These are phyloP conservation scores for Caenorhabditis sp. DNA, from an alignment of 2,888 invertebrate species.

Conservation along the genomic window DNA sequence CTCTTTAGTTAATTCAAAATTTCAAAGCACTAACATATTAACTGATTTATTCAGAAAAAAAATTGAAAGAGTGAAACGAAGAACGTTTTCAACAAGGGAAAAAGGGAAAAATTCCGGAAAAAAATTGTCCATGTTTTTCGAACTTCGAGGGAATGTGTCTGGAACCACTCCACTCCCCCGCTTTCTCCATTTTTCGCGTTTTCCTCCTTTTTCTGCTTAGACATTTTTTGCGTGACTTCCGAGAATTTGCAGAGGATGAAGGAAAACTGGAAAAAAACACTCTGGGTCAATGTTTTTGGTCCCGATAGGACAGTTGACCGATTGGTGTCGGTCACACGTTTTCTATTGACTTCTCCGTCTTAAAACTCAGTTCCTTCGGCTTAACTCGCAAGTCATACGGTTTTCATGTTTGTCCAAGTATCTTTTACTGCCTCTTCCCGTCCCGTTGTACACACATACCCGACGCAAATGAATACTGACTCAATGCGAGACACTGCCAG, in stretches of 20 bases:
- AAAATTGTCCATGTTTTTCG: background rate
- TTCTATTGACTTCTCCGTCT: no score
- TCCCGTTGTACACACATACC: no score
- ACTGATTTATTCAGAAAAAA: background rate
- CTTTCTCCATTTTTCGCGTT: background rate
- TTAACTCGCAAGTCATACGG: background rate
- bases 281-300: background rate
- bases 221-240: conserved; percentile 14
- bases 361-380: no score
- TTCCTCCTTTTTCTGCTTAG: background rate
- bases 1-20: background rate
- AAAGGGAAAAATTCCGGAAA: background rate
- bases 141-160: conserved; percentile 7
- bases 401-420: no score
- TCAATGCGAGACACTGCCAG: background rate
- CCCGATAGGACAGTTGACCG: conserved; percentile 12
- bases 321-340: background rate
- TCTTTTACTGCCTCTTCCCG: background rate
- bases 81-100: background rate
- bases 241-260: background rate
- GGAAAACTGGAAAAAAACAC: conserved; percentile 11
- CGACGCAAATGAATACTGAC: conserved; percentile 17
- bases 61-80: background rate
- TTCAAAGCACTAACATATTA: background rate
- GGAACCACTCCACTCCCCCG: conserved; percentile 4